Evolutionary conservation across 2,888 invertebrate genomes (phyloP).

Genomic region (Cerceris ruficornis): DNA sequence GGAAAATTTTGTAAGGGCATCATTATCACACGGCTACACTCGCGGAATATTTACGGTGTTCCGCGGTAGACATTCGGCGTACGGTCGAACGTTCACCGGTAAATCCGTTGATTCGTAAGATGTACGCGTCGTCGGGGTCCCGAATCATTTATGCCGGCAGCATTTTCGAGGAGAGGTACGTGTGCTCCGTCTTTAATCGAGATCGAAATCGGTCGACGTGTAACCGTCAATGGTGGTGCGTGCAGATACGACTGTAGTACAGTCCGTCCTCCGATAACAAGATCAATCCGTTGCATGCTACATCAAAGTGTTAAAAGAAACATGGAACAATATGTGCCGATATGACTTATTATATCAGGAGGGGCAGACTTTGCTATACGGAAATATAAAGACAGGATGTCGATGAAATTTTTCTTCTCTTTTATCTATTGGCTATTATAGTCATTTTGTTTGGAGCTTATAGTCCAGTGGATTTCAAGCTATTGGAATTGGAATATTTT

Average conservation of each 20-base stretch:
- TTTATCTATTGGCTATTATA: too few species aligned
- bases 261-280: slow-evolving; percentile 14
- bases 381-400: too few species aligned
- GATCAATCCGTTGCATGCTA: background rate
- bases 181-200: slow-evolving; percentile 71
- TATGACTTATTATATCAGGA: too few species aligned
- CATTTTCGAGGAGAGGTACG: slow-evolving; percentile 66
- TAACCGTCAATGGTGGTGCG: slow-evolving; percentile 47
- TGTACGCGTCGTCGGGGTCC: slow-evolving; percentile 54
- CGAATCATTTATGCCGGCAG: slow-evolving; percentile 67
- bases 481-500: too few species aligned
- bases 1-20: slow-evolving; percentile 42
- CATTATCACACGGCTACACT: slow-evolving; percentile 65
- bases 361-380: too few species aligned
- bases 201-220: slow-evolving; percentile 64
- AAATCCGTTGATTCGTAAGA: slow-evolving; percentile 64
- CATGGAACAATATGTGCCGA: too few species aligned
- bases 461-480: too few species aligned
- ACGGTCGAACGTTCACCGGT: slow-evolving; percentile 46
- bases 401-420: too few species aligned
- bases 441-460: too few species aligned
- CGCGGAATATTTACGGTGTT: slow-evolving; percentile 46
- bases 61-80: slow-evolving; percentile 12
- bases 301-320: background rate
- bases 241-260: slow-evolving; percentile 23